Base-by-base conservation (phyloP, 2,797 vertebrate genomes). In the Oophaga sylvatica region DNA sequence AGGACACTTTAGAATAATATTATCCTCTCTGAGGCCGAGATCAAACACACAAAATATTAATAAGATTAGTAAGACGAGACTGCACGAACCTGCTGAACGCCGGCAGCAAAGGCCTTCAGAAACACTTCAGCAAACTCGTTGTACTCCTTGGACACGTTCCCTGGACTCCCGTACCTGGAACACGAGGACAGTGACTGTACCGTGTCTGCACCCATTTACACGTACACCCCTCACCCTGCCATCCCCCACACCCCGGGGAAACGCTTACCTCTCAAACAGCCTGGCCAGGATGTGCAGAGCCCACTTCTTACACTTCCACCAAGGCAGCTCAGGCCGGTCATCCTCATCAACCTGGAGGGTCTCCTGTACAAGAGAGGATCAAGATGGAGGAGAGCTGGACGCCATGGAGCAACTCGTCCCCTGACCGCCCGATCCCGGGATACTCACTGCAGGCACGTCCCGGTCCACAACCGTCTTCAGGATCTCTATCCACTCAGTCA, bases 231-330 rank as follows among this genome's bases (percentile, higher is more conserved):
- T 4, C 65, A n/a, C n/a, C 65, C 57, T 15, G 16, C 16, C 16
- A 2, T 11, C 12, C n/a, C 20, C 62, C 35, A 8, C 62, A 2
- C n/a, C 12, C 63, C n/a, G 3, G 9, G 16, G 10, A 12, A 29
- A 26, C 15, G 19, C 0, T 60, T 95, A 97, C 98, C 98, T 98
- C 94, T 99, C 98, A 93, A 99, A 99, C 89, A 99, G 96, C 15
- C 98, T 95, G 91, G 98, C 98, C 94, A 99, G 95, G 91, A 99
- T 99, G 95, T 99, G 98, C 91, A 99, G 96, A 75, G 98, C 98
- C 98, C 98, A 99, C 91, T 99, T 99, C 93, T 99, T 99, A 94
- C 97, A 99, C 92, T 99, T 99, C 98, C 98, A 99, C 98, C 98
- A 99, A 2, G 98, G 97, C 91, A 99, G 95, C 91, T 99, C 98